Conservation (phyloP, 2,797 vertebrate genomes). For the Dermochelys coriacea region DNA sequence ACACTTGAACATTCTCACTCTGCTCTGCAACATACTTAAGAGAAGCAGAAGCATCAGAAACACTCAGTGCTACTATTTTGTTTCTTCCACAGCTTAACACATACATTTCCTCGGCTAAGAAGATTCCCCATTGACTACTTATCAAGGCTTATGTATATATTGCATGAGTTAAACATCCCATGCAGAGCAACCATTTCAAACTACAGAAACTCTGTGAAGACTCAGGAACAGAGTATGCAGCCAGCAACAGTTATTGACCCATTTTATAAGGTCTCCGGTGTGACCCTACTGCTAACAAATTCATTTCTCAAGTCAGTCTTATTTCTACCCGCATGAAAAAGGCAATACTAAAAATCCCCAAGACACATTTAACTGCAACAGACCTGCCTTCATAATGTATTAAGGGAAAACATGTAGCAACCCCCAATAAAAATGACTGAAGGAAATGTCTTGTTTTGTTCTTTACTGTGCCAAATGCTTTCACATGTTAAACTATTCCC, state of each 20-base stretch:
- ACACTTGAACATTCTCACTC: not conserved
- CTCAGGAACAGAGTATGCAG: not conserved
- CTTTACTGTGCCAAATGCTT: not conserved
- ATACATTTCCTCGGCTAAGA: too few relatives aligned
- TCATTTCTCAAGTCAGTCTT: not conserved
- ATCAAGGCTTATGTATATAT: not conserved
- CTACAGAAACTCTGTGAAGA: not conserved
- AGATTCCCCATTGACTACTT: not conserved
- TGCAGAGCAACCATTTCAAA: not conserved
- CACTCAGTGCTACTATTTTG: not conserved
- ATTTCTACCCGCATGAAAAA: not conserved
- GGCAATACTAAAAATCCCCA: not conserved
- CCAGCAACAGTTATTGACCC: not conserved
- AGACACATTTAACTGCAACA: not conserved
- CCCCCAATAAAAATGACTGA: not conserved
- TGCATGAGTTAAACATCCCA: not conserved
- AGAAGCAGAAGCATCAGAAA: not conserved
- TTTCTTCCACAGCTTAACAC: not conserved
- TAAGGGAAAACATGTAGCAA: not conserved
- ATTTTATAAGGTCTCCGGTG: not conserved
- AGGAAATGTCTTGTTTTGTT: not conserved
- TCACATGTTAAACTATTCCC: not conserved
- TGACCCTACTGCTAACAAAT: not conserved
- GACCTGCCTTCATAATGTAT: not conserved
- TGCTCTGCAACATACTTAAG: not conserved